Conservation (phyloP, 1,140 invertebrate species). For the Drosophila lini region DNA sequence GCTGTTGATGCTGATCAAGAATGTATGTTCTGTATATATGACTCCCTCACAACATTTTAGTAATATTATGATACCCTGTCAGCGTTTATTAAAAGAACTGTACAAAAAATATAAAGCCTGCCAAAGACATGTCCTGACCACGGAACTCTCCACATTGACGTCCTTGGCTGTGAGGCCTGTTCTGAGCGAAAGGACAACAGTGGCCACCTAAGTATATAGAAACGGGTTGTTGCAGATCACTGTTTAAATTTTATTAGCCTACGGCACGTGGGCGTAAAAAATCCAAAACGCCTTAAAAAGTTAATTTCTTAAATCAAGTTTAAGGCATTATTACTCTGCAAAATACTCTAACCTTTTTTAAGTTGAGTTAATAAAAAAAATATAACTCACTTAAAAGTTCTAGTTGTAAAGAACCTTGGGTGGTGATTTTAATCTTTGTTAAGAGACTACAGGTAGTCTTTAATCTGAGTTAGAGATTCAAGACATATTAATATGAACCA, state of each 20-base stretch:
- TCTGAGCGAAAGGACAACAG: not conserved
- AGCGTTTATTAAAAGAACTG: not conserved
- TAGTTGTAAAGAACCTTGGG: not conserved
- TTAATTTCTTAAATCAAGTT: not conserved
- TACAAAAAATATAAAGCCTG: not conserved
- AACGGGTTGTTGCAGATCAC: not conserved
- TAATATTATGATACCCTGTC: not conserved
- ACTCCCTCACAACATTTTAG: too few relatives aligned
- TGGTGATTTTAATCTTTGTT: not conserved
- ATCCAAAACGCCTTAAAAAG: not conserved
- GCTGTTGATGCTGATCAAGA: too few relatives aligned
- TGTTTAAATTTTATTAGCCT: slow-evolving; percentile 4
- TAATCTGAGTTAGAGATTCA: not conserved
- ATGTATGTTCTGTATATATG: too few relatives aligned
- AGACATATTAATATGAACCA: slow-evolving; percentile 1
- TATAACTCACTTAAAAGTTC: not conserved
- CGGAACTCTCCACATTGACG: not conserved
- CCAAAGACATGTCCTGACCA: not conserved
- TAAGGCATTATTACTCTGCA: not conserved
- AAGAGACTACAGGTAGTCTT: not conserved
- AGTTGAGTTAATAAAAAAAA: not conserved
- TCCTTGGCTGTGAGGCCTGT: not conserved
- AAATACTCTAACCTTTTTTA: not conserved
- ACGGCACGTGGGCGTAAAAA: not conserved
- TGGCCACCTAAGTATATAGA: slow-evolving; percentile 5